Base-by-base conservation (phyloP, 2,888 invertebrate species). In the Lydus trimaculatus region DNA sequence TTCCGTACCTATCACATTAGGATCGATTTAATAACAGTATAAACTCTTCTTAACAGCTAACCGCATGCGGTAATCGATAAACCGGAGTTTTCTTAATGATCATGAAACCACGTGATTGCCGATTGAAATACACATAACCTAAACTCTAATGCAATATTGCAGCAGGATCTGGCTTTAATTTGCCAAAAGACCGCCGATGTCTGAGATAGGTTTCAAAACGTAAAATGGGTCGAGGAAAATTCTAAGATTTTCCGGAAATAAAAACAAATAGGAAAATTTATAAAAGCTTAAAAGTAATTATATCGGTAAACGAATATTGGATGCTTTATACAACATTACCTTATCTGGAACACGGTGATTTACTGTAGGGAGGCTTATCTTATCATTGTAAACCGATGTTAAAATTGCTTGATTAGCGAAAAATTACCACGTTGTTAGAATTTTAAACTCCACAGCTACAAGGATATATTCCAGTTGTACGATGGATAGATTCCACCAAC, bases 1-100 rank as follows among this genome's bases (percentile, higher is more conserved):
- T 72, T 73, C 76, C 76, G 79, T 79, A 73, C 79, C 78, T 79
- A 79, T 79, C 78, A 78, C 79, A 74, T 74, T 72, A 72, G 71
- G 74, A 79, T 79, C 79, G 79, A 79, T 79, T 75, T 72, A 74
- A 76, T 76, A 76, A 75, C 71, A 70, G 67, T 62, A 39, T 61
- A 71, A 70, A 67, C 61, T 65, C 65, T 71, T 71, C 70, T 68
- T 70, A 67, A 67, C 66, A 60, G 67, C 61, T 58, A 71, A 65
- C 72, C 69, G 71, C 72, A 74, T 75, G 74, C 76, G 76, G 77
- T 71, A 77, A 76, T 76, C 76, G 70, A 76, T 76, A 76, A 66
- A 64, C 23, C 66, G 56, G 67, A 65, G 48, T 59, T 60, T 70
- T 70, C 66, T 68, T 72, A 65, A 72, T 68, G 63, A 66, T 68